These are phyloP conservation scores for Leptobrachium leishanense DNA, from an alignment of 2,113 vertebrate genomes.

Conservation along the genomic window DNA sequence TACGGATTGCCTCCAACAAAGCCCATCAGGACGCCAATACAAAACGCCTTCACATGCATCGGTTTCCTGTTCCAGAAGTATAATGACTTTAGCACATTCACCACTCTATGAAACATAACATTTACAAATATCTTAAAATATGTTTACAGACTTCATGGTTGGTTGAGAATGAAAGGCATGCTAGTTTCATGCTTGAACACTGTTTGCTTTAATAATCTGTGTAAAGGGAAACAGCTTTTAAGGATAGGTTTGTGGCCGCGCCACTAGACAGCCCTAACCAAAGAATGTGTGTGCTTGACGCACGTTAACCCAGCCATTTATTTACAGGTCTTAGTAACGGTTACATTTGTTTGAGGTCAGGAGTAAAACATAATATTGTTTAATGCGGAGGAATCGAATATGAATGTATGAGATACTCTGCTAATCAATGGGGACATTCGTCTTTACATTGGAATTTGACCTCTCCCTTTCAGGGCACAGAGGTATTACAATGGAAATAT, in stretches of 20 bases:
- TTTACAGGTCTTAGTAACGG: background rate
- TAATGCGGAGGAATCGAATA: too few species aligned
- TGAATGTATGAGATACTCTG: too few species aligned
- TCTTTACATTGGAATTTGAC: too few species aligned
- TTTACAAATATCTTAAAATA: background rate
- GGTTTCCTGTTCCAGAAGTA: background rate
- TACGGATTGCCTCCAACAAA: background rate
- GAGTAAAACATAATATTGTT: too few species aligned
- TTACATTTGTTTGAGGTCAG: background rate
- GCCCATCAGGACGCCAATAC: background rate
- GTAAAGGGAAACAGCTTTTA: slow-evolving; percentile 25
- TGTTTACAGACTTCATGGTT: background rate
- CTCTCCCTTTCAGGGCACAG: too few species aligned
- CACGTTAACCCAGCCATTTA: background rate
- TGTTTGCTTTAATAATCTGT: slow-evolving; percentile 28
- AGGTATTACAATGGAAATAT: too few species aligned
- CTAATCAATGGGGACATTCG: too few species aligned
- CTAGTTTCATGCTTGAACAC: background rate
- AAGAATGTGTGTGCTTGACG: slow-evolving; percentile 1
- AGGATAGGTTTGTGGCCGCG: slow-evolving; percentile 10
- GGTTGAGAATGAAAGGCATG: background rate
- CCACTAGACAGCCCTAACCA: background rate
- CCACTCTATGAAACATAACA: background rate
- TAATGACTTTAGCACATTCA: slow-evolving; percentile 1
- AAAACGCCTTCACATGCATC: background rate